Evolutionary conservation across 2,797 vertebrate genomes (phyloP).

Genomic region (Poecilia wingei): DNA sequence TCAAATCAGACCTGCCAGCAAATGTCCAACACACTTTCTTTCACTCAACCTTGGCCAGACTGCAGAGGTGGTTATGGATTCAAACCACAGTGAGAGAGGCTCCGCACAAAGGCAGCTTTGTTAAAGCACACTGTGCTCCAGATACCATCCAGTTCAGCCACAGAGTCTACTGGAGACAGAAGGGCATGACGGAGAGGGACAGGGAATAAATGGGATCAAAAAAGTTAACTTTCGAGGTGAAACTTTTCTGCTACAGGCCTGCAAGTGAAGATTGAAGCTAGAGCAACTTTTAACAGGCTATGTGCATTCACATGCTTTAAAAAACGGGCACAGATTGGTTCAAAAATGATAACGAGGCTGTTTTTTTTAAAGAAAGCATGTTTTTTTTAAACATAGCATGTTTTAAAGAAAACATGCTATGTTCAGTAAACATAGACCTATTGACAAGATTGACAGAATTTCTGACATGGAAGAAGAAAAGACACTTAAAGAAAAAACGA

Average conservation of each 20-base stretch:
- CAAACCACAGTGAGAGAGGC: conserved; percentile 52
- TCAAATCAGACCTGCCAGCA: conserved; percentile 38
- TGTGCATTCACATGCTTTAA: not conserved
- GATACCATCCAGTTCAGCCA: conserved; percentile 42
- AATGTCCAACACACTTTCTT: conserved; percentile 21
- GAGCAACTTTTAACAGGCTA: not conserved
- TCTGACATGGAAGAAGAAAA: not conserved
- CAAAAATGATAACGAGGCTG: too few species aligned
- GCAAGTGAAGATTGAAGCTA: conserved; percentile 10
- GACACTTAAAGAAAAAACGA: not conserved
- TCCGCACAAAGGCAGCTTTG: conserved; percentile 66
- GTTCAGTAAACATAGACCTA: not conserved
- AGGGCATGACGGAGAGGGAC: conserved; percentile 7
- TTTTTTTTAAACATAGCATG: too few species aligned
- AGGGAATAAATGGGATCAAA: conserved; percentile 25
- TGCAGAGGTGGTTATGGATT: conserved; percentile 49
- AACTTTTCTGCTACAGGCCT: conserved; percentile 16
- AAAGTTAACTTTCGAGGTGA: conserved; percentile 15
- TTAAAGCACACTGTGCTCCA: conserved; percentile 39
- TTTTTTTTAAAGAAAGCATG: not conserved
- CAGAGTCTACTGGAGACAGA: conserved; percentile 24
- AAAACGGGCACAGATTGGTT: not conserved
- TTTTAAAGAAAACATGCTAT: not conserved
- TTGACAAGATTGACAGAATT: not conserved
- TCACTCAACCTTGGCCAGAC: conserved; percentile 47